Evolutionary conservation across 2,888 invertebrate genomes (phyloP), one percentile per base, ranked within the genome.

Genomic region (Drosophila fungiperda): DNA sequence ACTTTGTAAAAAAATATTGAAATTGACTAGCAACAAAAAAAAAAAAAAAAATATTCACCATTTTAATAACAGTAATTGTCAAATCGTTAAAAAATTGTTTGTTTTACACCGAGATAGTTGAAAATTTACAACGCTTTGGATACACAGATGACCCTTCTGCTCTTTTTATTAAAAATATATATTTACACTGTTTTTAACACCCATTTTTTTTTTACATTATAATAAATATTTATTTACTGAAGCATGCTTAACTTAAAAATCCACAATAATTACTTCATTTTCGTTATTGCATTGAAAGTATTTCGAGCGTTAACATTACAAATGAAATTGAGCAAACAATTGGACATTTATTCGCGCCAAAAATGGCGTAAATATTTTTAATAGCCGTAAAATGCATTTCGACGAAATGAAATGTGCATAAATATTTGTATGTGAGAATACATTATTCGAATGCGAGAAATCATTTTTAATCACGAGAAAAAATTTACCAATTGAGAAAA

Each of bases 261-360:
- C 11, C 20, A 49, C 36, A 29, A 42, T 7, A 57, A 55, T 52
- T 33, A 45, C 35, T 38, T 32, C 36, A 38, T 49, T n/a, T 68
- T n/a, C 42, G 23, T 32, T 63, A 40, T 48, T 61, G 54, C 40
- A 53, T 57, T 77, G 23, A 35, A 5, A 55, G 26, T 23, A 15
- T 23, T 42, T 63, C 26, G 23, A 49, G 64, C 67, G 63, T 67
- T 33, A 73, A 76, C 42, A 66, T 62, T 58, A 17, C 32, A 61
- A 71, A 62, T 73, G 48, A 74, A 83, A 76, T 83, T 73, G 76
- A 68, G 69, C 82, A 75, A 73, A 68, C 66, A 72, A 73, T 77
- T 75, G 71, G 8, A 26, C 42, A 61, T 54, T 76, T 73, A 50
- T 71, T 57, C 67, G 53, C n/a, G 29, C 3, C 26, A 55, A 66